phyloP scores from a whole-genome alignment of 2,113 vertebrate genomes.

The Pluvialis apricaria region DNA sequence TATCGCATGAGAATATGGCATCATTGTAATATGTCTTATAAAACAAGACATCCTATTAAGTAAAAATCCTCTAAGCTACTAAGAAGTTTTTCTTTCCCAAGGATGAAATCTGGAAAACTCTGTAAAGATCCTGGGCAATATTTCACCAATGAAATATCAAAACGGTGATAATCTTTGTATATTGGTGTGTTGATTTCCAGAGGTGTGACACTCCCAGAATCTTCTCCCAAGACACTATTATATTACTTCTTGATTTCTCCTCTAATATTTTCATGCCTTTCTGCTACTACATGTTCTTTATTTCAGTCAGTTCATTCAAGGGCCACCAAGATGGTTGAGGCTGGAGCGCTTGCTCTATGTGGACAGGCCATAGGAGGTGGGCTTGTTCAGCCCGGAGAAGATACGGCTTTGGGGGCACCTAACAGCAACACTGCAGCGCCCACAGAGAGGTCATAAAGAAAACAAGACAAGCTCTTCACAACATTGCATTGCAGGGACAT shows the following conservation, averaged over 20 bases:
- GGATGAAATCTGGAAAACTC: not conserved
- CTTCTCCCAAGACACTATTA: not conserved
- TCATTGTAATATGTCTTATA: not conserved
- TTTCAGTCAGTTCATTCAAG: not conserved
- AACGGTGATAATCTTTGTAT: fast-evolving
- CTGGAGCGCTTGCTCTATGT: not conserved
- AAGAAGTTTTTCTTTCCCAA: not conserved
- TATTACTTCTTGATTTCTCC: not conserved
- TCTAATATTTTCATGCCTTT: not conserved
- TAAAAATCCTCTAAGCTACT: not conserved
- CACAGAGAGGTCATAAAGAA: not conserved
- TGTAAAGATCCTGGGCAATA: not conserved
- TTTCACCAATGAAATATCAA: not conserved
- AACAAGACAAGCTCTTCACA: not conserved
- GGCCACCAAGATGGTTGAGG: too few species aligned
- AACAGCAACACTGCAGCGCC: not conserved
- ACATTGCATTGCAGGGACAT: not conserved
- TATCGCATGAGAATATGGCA: not conserved
- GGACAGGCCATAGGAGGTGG: not conserved
- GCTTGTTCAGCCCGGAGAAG: not conserved
- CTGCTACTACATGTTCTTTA: not conserved
- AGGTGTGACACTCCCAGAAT: not conserved
- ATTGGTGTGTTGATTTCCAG: not conserved
- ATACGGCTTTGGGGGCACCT: not conserved
- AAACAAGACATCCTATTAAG: not conserved